Percentiles rank a stretch among this genome's conserved stretches.
Evolutionary conservation across 2,888 invertebrate species (phyloP).

Genomic region (Trissolcus brochymenae): DNA sequence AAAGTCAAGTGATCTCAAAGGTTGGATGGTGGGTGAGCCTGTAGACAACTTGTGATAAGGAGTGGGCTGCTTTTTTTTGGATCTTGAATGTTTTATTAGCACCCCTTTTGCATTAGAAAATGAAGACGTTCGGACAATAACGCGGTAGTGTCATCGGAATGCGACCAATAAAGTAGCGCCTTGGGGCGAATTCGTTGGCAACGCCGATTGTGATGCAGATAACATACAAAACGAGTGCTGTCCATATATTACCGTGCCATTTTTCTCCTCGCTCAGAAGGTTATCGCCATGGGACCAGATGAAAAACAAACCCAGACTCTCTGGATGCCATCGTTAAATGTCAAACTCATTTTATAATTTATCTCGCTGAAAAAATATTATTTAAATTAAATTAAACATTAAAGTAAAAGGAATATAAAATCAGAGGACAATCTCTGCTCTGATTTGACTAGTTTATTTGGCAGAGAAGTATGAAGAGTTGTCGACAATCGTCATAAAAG

Average conservation of each 20-base stretch:
- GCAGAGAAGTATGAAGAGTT: no score
- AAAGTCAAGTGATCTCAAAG: background rate
- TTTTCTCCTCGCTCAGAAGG: slow-evolving; percentile 44
- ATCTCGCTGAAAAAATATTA: background rate
- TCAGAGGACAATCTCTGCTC: no score
- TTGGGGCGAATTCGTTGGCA: slow-evolving; percentile 52
- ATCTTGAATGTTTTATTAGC: background rate
- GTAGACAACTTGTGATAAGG: background rate
- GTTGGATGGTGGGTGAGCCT: background rate
- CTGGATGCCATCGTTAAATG: no score
- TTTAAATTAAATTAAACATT: background rate
- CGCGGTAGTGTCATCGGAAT: slow-evolving; percentile 51
- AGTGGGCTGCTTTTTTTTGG: background rate
- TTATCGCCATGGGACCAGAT: slow-evolving; percentile 45
- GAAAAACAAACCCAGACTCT: slow-evolving; percentile 29
- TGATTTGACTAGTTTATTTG: no score
- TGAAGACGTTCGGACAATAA: slow-evolving; percentile 48
- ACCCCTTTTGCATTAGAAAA: slow-evolving; percentile 32
- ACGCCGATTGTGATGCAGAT: slow-evolving; percentile 56
- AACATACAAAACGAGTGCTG: slow-evolving; percentile 53
- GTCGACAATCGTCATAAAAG: no score
- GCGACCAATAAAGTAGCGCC: slow-evolving; percentile 51
- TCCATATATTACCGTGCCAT: slow-evolving; percentile 54
- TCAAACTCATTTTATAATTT: no score
- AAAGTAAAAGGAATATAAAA: no score